These are phyloP conservation scores for Trachemys scripta DNA, from an alignment of 2,113 vertebrate genomes.

Conservation along the genomic window DNA sequence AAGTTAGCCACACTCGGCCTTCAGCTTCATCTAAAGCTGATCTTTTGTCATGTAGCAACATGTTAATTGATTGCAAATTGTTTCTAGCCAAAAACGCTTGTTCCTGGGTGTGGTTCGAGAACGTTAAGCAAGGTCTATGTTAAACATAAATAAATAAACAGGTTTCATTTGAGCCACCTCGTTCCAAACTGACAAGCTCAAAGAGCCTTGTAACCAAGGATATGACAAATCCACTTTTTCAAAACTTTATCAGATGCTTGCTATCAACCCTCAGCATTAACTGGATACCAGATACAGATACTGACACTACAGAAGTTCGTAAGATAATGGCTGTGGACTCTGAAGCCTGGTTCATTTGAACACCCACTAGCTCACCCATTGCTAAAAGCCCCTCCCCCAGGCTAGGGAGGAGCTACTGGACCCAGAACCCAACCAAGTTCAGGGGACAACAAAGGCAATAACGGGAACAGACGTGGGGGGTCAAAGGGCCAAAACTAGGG, in stretches of 20 bases:
- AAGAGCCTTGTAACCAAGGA: neutral
- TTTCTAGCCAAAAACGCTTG: neutral
- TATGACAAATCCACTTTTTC: neutral
- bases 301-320: neutral
- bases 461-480: no score
- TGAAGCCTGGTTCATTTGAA: neutral
- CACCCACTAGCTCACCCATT: no score
- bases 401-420: no score
- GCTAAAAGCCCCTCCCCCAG: no score
- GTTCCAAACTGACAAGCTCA: neutral
- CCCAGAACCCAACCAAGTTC: no score
- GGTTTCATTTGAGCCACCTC: neutral
- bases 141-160: neutral
- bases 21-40: neutral
- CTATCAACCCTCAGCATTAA: neutral
- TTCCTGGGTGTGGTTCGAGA: no score
- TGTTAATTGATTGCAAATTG: neutral
- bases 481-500: no score
- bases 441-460: no score
- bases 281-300: neutral
- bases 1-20: neutral
- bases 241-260: neutral
- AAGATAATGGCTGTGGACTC: neutral
- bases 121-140: neutral
- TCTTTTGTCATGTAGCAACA: neutral